phyloP scores from a whole-genome alignment of 2,888 invertebrate species.

The Drosophila recens region DNA sequence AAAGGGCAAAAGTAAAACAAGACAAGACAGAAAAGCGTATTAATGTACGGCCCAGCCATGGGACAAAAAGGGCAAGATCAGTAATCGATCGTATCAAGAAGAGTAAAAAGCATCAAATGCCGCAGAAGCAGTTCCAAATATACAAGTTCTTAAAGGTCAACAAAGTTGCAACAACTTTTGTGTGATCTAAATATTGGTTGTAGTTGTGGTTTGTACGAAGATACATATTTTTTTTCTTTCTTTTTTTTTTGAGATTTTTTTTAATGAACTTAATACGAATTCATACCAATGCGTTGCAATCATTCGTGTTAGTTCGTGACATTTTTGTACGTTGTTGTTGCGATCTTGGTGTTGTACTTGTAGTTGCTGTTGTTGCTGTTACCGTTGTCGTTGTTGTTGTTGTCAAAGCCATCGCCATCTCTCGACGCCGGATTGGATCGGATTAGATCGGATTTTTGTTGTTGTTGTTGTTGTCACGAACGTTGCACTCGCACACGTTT shows the following conservation, averaged over 20 bases:
- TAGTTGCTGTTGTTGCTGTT: slow-evolving; percentile 42
- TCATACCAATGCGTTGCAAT: slow-evolving; percentile 85
- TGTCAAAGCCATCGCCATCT: background rate
- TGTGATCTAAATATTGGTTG: slow-evolving; percentile 36
- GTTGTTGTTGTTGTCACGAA: slow-evolving; percentile 59
- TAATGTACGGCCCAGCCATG: slow-evolving; percentile 21
- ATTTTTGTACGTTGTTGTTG: slow-evolving; percentile 64
- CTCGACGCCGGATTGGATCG: slow-evolving; percentile 27
- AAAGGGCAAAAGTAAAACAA: slow-evolving; percentile 21
- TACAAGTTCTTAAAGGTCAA: slow-evolving; percentile 68
- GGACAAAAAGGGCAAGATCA: slow-evolving; percentile 1
- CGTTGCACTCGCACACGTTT: slow-evolving; percentile 66
- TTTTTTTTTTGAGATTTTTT: slow-evolving; percentile 43
- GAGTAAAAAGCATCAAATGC: slow-evolving; percentile 56
- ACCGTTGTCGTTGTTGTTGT: slow-evolving; percentile 18
- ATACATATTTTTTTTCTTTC: slow-evolving; percentile 39
- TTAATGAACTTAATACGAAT: slow-evolving; percentile 84
- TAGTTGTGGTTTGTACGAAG: slow-evolving; percentile 30
- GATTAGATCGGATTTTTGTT: no score
- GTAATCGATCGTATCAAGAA: slow-evolving; percentile 6
- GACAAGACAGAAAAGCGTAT: slow-evolving; percentile 24
- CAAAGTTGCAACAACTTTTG: slow-evolving; percentile 32
- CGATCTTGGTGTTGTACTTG: slow-evolving; percentile 45
- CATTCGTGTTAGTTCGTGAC: slow-evolving; percentile 83
- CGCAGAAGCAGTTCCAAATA: slow-evolving; percentile 48